A percentile compares a stretch with the other conserved stretches of the same genome.
Conservation (phyloP, 2,113 vertebrate species). For the Columba janthina region DNA sequence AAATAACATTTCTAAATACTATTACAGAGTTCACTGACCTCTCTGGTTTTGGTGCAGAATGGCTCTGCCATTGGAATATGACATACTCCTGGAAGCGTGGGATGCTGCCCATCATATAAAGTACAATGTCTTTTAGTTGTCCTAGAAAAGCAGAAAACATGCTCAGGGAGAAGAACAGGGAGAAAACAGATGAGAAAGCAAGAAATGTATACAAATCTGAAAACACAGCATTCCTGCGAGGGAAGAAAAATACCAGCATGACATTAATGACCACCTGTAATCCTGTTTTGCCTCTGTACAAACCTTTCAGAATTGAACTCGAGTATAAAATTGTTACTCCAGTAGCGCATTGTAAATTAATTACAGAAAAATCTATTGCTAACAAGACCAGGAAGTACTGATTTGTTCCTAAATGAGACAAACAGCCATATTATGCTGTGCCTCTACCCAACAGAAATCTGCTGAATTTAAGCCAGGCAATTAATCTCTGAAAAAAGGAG, state of each 20-base stretch:
- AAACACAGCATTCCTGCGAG: neutral
- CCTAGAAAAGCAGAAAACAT: slow-evolving; percentile 72
- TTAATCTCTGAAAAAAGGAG: neutral
- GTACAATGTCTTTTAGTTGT: slow-evolving; percentile 90
- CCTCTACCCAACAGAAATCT: neutral
- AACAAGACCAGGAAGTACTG: neutral
- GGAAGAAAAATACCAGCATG: neutral
- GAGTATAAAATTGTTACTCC: neutral
- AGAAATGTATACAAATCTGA: neutral
- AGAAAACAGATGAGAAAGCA: neutral
- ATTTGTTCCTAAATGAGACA: neutral
- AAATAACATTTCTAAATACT: neutral
- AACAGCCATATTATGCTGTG: fast-evolving
- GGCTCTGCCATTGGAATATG: slow-evolving; percentile 96
- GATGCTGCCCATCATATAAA: slow-evolving; percentile 85
- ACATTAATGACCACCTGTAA: neutral
- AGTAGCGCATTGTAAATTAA: neutral
- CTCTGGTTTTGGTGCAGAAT: slow-evolving; percentile 92
- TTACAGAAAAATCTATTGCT: neutral
- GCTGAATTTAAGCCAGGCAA: neutral
- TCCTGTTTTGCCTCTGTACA: neutral
- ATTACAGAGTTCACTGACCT: slow-evolving; percentile 76
- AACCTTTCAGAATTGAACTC: neutral
- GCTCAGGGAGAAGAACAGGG: neutral
- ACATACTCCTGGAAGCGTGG: slow-evolving; percentile 84